Conservation (phyloP, 2,797 vertebrate genomes). For the Melanotaenia parkinsoni region DNA sequence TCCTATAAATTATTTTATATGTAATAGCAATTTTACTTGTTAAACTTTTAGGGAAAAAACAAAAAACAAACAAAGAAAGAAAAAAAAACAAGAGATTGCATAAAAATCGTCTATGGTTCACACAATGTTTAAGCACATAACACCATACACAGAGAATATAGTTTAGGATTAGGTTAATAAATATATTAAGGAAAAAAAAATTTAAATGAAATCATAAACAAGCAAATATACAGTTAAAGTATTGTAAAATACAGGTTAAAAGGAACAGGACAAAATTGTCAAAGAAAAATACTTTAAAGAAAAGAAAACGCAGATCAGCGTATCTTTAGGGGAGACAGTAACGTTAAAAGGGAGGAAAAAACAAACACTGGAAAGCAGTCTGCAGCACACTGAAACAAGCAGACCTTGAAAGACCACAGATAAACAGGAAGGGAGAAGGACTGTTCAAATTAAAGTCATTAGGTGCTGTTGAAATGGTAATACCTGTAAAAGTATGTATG, state of each 20-base stretch:
- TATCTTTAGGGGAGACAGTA: slow-evolving; percentile 20
- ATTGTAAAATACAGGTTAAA: background rate
- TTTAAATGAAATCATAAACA: background rate
- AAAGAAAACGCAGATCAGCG: background rate
- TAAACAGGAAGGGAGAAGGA: slow-evolving; percentile 12
- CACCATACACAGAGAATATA: no score
- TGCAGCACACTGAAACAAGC: slow-evolving; percentile 34
- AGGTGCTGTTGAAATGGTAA: slow-evolving; percentile 50
- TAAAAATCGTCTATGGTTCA: no score
- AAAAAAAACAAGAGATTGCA: background rate
- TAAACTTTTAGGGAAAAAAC: background rate
- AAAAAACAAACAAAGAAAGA: no score
- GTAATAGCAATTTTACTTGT: background rate
- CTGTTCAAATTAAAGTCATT: slow-evolving; percentile 73
- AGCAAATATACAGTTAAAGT: background rate
- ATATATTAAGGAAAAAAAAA: background rate
- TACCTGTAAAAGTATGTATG: background rate
- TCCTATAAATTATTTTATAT: background rate
- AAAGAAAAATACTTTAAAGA: background rate
- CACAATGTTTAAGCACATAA: no score
- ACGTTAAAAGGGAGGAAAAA: background rate
- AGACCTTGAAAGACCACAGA: background rate
- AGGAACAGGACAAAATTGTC: background rate
- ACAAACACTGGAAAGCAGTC: slow-evolving; percentile 35
- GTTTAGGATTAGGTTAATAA: background rate